Conservation (phyloP, 2,888 invertebrate genomes). For the Erebia epiphron region DNA sequence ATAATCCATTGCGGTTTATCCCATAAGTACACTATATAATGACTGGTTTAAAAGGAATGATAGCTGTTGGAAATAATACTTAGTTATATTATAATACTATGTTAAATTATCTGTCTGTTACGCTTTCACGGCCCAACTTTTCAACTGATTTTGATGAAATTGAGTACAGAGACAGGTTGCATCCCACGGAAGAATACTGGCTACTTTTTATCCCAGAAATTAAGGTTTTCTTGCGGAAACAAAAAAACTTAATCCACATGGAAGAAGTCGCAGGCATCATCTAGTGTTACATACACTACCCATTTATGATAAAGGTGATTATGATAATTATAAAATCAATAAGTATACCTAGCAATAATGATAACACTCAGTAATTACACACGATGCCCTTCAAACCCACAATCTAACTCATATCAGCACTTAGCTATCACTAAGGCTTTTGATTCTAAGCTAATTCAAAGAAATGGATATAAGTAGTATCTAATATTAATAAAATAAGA, state of each 20-base stretch:
- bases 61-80: not conserved
- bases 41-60: not conserved
- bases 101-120: too few relatives aligned
- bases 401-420: slow-evolving; percentile 11
- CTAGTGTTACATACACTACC: not conserved
- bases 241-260: too few relatives aligned
- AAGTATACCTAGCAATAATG: not conserved
- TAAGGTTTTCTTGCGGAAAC: too few relatives aligned
- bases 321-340: slow-evolving; percentile 12
- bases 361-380: not conserved
- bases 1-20: too few relatives aligned
- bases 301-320: slow-evolving; percentile 5
- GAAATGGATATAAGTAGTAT: not conserved
- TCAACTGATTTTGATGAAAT: too few relatives aligned
- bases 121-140: too few relatives aligned
- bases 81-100: too few relatives aligned
- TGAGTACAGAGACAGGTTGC: too few relatives aligned
- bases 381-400: not conserved
- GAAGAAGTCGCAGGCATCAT: too few relatives aligned
- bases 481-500: too few relatives aligned
- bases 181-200: too few relatives aligned
- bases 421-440: not conserved
- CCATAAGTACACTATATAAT: not conserved
- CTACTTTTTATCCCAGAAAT: too few relatives aligned
- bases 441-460: not conserved